These are phyloP conservation scores for Eristalis intricaria DNA, from an alignment of 2,888 invertebrate genomes.

Conservation along the genomic window DNA sequence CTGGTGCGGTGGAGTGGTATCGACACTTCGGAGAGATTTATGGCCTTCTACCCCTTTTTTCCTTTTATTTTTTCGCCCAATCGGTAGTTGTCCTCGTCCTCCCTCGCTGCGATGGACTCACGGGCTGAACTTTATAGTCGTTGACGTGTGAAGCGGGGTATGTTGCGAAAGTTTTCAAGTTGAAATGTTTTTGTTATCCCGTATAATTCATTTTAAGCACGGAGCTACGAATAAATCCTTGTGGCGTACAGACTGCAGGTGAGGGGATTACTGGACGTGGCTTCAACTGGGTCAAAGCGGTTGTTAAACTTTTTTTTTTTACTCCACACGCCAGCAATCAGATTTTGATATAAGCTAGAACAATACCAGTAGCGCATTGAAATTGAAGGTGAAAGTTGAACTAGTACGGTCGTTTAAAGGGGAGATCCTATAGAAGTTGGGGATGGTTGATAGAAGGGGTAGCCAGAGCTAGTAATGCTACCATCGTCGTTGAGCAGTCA, in stretches of 20 bases:
- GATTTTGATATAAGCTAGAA: no score
- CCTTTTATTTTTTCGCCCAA: conserved; percentile 68
- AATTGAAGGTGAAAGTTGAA: no score
- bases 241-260: not conserved
- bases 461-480: no score
- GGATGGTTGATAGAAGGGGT: no score
- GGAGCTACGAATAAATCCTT: not conserved
- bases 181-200: conserved; percentile 13
- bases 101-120: conserved; percentile 12
- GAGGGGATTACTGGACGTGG: not conserved
- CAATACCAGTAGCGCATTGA: no score
- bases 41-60: conserved; percentile 80
- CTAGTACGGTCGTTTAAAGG: no score
- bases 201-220: not conserved
- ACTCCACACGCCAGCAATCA: no score
- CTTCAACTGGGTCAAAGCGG: not conserved
- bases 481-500: no score
- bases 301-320: not conserved
- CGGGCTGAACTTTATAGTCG: conserved; percentile 68
- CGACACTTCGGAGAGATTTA: conserved; percentile 81
- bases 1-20: conserved; percentile 72
- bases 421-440: no score
- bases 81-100: conserved; percentile 48
- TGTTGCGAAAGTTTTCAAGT: conserved; percentile 46
- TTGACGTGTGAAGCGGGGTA: conserved; percentile 59